Evolutionary conservation across 2,797 vertebrate genomes (phyloP).

Genomic region (Sebastes taczanowskii): DNA sequence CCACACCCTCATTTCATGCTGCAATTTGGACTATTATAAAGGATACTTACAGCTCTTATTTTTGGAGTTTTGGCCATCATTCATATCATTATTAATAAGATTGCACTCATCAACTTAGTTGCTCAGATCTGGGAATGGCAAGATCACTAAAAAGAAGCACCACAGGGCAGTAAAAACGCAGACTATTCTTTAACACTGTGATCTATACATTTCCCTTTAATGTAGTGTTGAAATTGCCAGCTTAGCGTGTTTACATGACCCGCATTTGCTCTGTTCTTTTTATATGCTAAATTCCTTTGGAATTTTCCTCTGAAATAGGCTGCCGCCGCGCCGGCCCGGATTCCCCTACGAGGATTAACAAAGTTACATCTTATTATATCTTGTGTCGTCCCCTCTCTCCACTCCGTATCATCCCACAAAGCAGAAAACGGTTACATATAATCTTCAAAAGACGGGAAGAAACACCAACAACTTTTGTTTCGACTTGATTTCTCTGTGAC

Average conservation of each 20-base stretch:
- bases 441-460: slow-evolving; percentile 53
- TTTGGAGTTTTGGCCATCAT: neutral
- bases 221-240: neutral
- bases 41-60: neutral
- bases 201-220: neutral
- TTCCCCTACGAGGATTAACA: slow-evolving; percentile 38
- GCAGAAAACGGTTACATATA: slow-evolving; percentile 25
- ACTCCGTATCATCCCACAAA: slow-evolving; percentile 20
- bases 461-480: slow-evolving; percentile 47
- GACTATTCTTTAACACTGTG: neutral
- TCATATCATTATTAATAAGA: neutral
- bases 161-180: neutral
- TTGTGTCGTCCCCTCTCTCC: slow-evolving; percentile 22
- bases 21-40: neutral
- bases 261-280: slow-evolving; percentile 9
- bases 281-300: slow-evolving; percentile 2
- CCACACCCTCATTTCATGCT: neutral
- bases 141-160: neutral
- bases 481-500: slow-evolving; percentile 47
- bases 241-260: slow-evolving; percentile 7
- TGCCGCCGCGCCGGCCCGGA: neutral
- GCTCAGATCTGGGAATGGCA: neutral
- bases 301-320: neutral
- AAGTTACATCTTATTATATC: slow-evolving; percentile 44
- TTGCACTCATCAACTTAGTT: neutral